Percentiles rank a stretch among this genome's conserved stretches.
Evolutionary conservation across 2,797 vertebrate species (phyloP).

Genomic region (Geotria australis): DNA sequence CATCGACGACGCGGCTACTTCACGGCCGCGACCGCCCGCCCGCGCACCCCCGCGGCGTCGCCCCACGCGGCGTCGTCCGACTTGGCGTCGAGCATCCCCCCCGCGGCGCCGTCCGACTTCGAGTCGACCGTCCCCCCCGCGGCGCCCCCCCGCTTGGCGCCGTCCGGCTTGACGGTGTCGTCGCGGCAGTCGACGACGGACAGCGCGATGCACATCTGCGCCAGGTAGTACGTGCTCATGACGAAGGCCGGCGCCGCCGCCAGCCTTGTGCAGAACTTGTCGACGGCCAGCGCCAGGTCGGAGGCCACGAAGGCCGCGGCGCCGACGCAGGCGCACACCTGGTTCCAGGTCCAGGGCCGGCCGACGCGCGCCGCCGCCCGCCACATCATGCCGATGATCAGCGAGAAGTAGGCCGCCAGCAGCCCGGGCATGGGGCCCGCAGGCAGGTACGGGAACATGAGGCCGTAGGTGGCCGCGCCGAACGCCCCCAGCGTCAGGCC

Average conservation of each 20-base stretch:
- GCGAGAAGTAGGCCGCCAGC: slow-evolving; percentile 12
- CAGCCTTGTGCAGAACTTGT: slow-evolving; percentile 14
- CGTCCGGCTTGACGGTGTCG: neutral
- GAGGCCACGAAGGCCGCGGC: slow-evolving; percentile 26
- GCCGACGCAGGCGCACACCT: slow-evolving; percentile 9
- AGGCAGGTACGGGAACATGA: slow-evolving; percentile 4
- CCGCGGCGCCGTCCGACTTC: too few species aligned
- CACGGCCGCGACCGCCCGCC: too few species aligned
- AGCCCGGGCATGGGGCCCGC: slow-evolving; percentile 7
- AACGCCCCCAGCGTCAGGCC: slow-evolving; percentile 1
- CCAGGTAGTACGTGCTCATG: slow-evolving; percentile 43
- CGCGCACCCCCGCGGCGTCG: too few species aligned
- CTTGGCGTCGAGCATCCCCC: too few species aligned
- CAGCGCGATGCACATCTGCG: slow-evolving; percentile 26
- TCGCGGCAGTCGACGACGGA: slow-evolving; percentile 4
- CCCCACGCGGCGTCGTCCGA: too few species aligned
- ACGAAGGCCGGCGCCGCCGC: slow-evolving; percentile 5
- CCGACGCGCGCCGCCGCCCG: slow-evolving; percentile 12
- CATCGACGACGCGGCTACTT: too few species aligned
- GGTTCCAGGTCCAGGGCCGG: neutral
- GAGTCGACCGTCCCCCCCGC: too few species aligned
- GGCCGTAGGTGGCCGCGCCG: neutral
- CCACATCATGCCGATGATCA: slow-evolving; percentile 17
- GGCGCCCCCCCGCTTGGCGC: too few species aligned
- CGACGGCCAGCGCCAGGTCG: slow-evolving; percentile 18